Evolutionary conservation across 2,113 vertebrate species (phyloP), one percentile per base, ranked within the genome.

Genomic region (Crotophaga sulcirostris): DNA sequence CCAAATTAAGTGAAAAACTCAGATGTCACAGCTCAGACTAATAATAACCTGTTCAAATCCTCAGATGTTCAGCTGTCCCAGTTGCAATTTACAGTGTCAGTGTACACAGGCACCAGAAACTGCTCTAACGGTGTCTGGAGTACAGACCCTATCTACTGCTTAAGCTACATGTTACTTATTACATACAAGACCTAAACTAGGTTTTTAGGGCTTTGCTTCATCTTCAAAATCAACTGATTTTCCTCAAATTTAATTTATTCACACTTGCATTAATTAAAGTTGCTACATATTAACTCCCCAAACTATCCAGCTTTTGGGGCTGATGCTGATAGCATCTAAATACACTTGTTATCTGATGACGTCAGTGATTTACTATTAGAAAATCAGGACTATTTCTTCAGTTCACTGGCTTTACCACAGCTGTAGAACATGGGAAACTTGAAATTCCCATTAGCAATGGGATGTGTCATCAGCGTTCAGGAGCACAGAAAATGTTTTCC

Each of bases 51-150:
- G 31, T 11, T 77, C 63, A 78, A 93, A 83, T 66, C 67, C 59
- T 92, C 63, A 76, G 23, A 59, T 49, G 38, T 77, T 96, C 72
- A 95, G 62, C 51, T 78, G 84, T 60, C 78, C 88, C 63, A 81
- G 45, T 13, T 91, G 67, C 75, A 90, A 55, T 80, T 90, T 83
- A 69, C 33, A 69, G 49, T 8, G 13, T 54, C 74, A 76, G 49
- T 92, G 0, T 42, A 42, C 40, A 42, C 2, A 2, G 45, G 36
- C 24, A 96, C 7, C 28, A 89, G 28, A 73, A 92, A 66, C 36
- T 33, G 5, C 40, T 75, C 40, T 44, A 66, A 52, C 19, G 38
- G 49, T 19, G 17, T 68, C 51, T 44, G 75, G 31, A 70, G 13
- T 29, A 63, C 31, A 89, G 29, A 68, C 8, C 34, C 31, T 45